Conservation (phyloP, 2,113 vertebrate species). For the Syngnathus floridae region DNA sequence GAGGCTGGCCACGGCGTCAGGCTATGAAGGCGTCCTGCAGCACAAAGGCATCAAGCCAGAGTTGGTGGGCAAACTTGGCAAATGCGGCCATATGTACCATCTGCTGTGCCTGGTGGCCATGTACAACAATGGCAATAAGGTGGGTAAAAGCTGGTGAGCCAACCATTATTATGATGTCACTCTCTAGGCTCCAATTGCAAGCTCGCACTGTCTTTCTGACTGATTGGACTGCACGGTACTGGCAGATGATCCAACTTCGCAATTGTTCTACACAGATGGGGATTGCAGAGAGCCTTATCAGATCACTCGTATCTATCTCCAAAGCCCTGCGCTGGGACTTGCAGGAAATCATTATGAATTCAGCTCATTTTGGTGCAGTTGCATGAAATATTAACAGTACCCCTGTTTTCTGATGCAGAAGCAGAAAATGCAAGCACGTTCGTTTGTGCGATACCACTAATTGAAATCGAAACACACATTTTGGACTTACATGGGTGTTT, state of each 20-base stretch:
- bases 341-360: constrained; percentile 9
- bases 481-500: not conserved
- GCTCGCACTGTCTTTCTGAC: constrained; percentile 22
- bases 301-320: constrained; percentile 12
- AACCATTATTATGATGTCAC: constrained; percentile 49
- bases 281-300: constrained; percentile 9
- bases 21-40: constrained; percentile 87
- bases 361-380: constrained; percentile 4
- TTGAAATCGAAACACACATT: not conserved
- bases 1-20: constrained; percentile 82
- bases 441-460: not conserved
- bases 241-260: constrained; percentile 12
- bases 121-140: constrained; percentile 96
- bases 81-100: constrained; percentile 94
- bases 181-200: constrained; percentile 36
- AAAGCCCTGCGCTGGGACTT: not conserved
- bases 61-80: constrained; percentile 90
- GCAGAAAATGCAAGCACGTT: constrained; percentile 4
- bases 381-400: constrained; percentile 14
- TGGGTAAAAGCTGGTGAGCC: constrained; percentile 57
- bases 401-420: not conserved
- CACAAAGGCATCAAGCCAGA: constrained; percentile 84
- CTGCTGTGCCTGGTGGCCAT: constrained; percentile 95
- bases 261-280: constrained; percentile 24
- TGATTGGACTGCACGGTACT: constrained; percentile 4